Conservation (phyloP, 1,140 invertebrate genomes). For the Sminthurinus signatus region DNA sequence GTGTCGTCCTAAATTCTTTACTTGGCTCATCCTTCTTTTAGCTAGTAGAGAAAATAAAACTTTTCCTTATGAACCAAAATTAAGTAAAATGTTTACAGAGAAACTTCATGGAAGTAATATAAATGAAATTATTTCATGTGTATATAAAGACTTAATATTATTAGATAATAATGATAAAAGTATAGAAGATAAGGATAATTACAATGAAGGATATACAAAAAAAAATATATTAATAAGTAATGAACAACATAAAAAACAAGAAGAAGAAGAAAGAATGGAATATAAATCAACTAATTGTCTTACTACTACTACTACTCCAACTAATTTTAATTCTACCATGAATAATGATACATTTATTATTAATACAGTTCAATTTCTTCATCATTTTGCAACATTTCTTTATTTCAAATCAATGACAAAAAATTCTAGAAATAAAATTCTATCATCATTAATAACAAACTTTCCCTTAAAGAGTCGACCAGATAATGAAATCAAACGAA, state of each 20-base stretch:
- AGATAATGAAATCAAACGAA: conserved; percentile 17
- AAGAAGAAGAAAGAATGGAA: too few relatives aligned
- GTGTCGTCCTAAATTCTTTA: not conserved
- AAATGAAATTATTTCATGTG: not conserved
- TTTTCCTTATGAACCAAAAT: not conserved
- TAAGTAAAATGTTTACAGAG: not conserved
- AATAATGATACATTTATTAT: too few relatives aligned
- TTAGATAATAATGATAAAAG: not conserved
- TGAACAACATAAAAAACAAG: not conserved
- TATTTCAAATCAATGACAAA: not conserved
- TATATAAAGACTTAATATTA: conserved; percentile 2
- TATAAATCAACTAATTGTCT: too few relatives aligned
- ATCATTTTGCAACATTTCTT: conserved; percentile 16
- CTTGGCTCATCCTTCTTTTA: conserved; percentile 2
- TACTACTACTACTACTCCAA: too few relatives aligned
- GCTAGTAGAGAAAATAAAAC: not conserved
- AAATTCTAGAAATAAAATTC: conserved; percentile 6
- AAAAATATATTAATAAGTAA: too few relatives aligned
- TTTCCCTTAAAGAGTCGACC: conserved; percentile 20
- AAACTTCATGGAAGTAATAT: not conserved
- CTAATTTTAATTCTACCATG: too few relatives aligned
- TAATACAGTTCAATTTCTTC: conserved; percentile 2
- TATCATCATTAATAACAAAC: conserved; percentile 6
- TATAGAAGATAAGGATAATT: too few relatives aligned
- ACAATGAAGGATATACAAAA: too few relatives aligned